Evolutionary conservation across 2,113 vertebrate species (phyloP).

Genomic region (Noturus placidus): DNA sequence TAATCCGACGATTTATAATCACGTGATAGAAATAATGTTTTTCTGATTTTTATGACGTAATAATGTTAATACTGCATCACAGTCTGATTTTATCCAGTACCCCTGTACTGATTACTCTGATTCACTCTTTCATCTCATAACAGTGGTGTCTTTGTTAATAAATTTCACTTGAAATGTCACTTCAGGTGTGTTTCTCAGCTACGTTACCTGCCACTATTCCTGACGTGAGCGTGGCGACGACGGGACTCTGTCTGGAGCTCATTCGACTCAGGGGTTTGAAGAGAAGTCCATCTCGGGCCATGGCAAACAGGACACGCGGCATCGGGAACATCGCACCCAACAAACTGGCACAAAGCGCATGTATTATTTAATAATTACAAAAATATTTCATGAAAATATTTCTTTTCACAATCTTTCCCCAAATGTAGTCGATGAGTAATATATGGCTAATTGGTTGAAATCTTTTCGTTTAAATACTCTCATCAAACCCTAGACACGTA

Average conservation of each 20-base stretch:
- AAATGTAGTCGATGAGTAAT: not conserved
- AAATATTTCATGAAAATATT: not conserved
- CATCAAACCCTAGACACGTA: not conserved
- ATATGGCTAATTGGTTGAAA: not conserved
- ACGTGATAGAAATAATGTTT: not conserved
- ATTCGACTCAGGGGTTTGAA: slow-evolving; percentile 80
- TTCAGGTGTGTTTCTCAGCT: not conserved
- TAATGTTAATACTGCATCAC: not conserved
- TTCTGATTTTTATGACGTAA: not conserved
- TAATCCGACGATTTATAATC: not conserved
- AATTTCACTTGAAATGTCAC: not conserved
- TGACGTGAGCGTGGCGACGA: slow-evolving; percentile 82
- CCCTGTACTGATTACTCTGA: not conserved
- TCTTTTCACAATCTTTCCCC: not conserved
- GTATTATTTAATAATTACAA: not conserved
- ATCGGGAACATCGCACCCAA: slow-evolving; percentile 95
- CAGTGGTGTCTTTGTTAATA: not conserved
- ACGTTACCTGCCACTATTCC: slow-evolving; percentile 81
- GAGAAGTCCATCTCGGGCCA: slow-evolving; percentile 92
- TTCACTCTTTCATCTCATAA: not conserved
- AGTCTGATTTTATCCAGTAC: not conserved
- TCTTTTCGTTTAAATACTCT: not conserved
- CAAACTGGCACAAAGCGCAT: slow-evolving; percentile 63
- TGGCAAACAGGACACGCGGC: slow-evolving; percentile 93
- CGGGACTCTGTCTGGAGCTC: slow-evolving; percentile 80